Evolutionary conservation across 2,888 invertebrate genomes (phyloP).

Genomic region (Orthosia gracilis): DNA sequence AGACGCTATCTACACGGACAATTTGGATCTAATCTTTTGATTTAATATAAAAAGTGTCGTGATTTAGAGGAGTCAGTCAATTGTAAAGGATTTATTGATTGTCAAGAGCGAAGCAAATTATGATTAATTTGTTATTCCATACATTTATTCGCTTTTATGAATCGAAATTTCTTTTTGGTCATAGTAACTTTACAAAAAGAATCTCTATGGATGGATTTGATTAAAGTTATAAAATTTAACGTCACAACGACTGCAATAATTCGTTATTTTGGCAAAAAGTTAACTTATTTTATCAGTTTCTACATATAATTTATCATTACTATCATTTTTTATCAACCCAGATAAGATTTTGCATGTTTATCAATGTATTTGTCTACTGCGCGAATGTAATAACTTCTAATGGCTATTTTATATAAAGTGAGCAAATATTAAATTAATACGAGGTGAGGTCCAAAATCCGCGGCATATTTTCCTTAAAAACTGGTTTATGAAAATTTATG

Average conservation of each 20-base stretch:
- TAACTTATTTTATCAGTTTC: slow-evolving; percentile 16
- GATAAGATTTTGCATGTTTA: slow-evolving; percentile 10
- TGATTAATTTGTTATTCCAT: slow-evolving; percentile 1
- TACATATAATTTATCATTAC: slow-evolving; percentile 27
- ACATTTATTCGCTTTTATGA: not conserved
- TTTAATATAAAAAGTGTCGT: slow-evolving; percentile 26
- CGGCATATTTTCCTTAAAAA: too few relatives aligned
- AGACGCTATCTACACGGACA: slow-evolving; percentile 17
- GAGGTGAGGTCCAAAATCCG: too few relatives aligned
- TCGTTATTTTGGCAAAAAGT: slow-evolving; percentile 5
- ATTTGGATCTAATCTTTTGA: slow-evolving; percentile 34
- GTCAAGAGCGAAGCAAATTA: slow-evolving; percentile 12
- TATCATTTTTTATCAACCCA: slow-evolving; percentile 23
- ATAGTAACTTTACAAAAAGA: not conserved
- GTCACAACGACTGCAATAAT: not conserved
- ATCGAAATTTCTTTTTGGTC: not conserved
- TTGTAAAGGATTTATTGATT: slow-evolving; percentile 28
- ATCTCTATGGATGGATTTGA: not conserved
- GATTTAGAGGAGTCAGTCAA: slow-evolving; percentile 36
- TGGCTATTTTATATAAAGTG: not conserved
- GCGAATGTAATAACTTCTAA: not conserved
- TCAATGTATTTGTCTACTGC: not conserved
- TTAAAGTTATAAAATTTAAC: not conserved
- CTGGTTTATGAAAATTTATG: too few relatives aligned
- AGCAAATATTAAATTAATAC: too few relatives aligned